Percentiles rank a stretch among this genome's conserved stretches.
These are phyloP conservation scores for Trichopria drosophilae DNA, from an alignment of 2,888 invertebrate genomes.

Conservation along the genomic window DNA sequence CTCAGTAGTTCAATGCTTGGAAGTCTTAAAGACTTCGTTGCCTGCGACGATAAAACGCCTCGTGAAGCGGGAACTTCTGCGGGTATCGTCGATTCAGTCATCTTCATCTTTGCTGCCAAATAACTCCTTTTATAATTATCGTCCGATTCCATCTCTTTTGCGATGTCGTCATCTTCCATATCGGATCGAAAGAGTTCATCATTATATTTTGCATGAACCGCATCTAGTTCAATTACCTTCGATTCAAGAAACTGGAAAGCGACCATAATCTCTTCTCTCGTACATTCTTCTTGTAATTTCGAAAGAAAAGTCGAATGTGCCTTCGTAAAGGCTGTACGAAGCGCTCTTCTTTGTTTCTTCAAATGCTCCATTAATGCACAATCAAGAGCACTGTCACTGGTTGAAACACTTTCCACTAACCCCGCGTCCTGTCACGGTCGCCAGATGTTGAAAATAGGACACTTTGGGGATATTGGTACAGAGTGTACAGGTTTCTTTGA, in stretches of 20 bases:
- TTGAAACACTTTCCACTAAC: background rate
- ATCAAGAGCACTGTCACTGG: background rate
- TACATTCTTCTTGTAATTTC: background rate
- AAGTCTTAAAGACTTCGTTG: background rate
- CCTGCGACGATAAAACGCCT: background rate
- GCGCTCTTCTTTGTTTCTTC: conserved; percentile 3
- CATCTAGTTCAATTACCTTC: conserved; percentile 5
- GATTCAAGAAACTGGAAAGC: conserved; percentile 3
- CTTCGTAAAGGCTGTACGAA: conserved; percentile 3
- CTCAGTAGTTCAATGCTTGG: background rate
- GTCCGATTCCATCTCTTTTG: background rate
- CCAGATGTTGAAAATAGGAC: conserved; percentile 12
- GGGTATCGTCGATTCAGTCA: background rate
- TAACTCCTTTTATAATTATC: too few species aligned
- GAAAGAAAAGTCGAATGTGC: background rate
- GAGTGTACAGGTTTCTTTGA: too few species aligned
- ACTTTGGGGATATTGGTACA: too few species aligned
- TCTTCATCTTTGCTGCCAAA: background rate
- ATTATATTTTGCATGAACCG: background rate
- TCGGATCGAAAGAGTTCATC: background rate
- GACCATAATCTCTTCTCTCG: too few species aligned
- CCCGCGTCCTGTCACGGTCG: conserved; percentile 9
- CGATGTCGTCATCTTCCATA: background rate
- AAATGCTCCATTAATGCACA: conserved; percentile 4
- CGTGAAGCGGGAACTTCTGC: too few species aligned